These are phyloP conservation scores for Ostrea denselamellosa DNA, from an alignment of 1,140 invertebrate species.

Conservation along the genomic window DNA sequence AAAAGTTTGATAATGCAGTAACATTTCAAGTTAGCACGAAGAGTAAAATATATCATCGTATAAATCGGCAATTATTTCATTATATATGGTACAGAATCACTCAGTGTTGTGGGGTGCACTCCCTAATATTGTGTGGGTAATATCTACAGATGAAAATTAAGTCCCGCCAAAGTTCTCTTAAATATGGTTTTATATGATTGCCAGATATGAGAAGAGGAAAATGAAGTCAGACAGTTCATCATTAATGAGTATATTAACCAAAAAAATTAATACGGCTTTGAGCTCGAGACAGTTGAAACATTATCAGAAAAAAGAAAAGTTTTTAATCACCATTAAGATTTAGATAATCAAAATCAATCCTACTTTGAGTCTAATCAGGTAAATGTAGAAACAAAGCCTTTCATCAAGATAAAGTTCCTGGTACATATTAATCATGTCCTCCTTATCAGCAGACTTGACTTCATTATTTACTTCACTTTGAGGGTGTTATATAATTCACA, in stretches of 20 bases:
- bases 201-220: background rate
- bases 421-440: too few relatives aligned
- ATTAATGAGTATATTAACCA: background rate
- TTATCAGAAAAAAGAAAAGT: background rate
- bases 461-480: too few relatives aligned
- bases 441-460: too few relatives aligned
- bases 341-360: background rate
- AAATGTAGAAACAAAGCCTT: too few relatives aligned
- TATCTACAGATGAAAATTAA: background rate
- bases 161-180: background rate
- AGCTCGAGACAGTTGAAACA: background rate
- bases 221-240: background rate
- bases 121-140: background rate
- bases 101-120: background rate
- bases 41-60: background rate
- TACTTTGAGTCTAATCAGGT: too few relatives aligned
- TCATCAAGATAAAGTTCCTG: too few relatives aligned
- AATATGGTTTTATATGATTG: background rate
- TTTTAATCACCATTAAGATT: background rate
- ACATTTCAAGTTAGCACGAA: background rate
- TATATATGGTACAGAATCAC: background rate
- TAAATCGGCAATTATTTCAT: conserved; percentile 7
- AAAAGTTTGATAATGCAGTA: background rate
- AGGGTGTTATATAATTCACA: too few relatives aligned
- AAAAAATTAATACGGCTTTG: background rate